These are phyloP conservation scores for Leuctra nigra DNA, from an alignment of 2,888 invertebrate species.

Conservation along the genomic window DNA sequence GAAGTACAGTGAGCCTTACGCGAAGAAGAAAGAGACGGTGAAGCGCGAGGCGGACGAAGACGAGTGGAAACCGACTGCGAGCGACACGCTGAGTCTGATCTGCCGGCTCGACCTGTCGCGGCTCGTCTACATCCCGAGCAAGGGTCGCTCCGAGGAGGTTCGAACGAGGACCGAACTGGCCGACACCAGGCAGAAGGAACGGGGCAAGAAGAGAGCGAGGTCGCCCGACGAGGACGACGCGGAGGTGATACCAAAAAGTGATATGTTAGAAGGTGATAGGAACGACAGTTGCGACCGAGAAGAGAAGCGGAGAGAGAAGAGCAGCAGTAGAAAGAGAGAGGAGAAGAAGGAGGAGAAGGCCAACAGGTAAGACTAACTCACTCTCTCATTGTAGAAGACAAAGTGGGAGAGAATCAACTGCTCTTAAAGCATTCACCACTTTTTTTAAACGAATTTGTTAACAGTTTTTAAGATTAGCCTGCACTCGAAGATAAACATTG, in stretches of 20 bases:
- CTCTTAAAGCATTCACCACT: too few species aligned
- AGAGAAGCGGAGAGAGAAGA: slow-evolving; percentile 27
- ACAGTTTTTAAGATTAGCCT: too few species aligned
- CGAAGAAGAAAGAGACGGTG: not conserved
- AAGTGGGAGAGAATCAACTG: too few species aligned
- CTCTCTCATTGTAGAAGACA: too few species aligned
- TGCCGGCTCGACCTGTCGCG: slow-evolving; percentile 43
- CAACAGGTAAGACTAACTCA: too few species aligned
- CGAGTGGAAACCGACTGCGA: not conserved
- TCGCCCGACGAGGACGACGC: slow-evolving; percentile 19
- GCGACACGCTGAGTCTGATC: slow-evolving; percentile 38
- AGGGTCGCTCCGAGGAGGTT: slow-evolving; percentile 41
- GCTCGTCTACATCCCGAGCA: slow-evolving; percentile 39
- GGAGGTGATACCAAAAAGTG: slow-evolving; percentile 27
- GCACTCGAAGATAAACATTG: too few species aligned
- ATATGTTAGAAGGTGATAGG: slow-evolving; percentile 29
- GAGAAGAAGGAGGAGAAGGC: not conserved
- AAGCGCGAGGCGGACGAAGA: not conserved
- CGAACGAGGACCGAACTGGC: slow-evolving; percentile 45
- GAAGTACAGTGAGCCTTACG: not conserved
- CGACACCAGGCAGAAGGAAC: slow-evolving; percentile 41
- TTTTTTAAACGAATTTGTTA: too few species aligned
- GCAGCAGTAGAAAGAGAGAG: slow-evolving; percentile 21
- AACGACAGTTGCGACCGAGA: slow-evolving; percentile 30
- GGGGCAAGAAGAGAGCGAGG: too few species aligned